Percentiles rank a stretch among this genome's conserved stretches.
Conservation (phyloP, 2,888 invertebrate genomes). For the Phasia obesa region DNA sequence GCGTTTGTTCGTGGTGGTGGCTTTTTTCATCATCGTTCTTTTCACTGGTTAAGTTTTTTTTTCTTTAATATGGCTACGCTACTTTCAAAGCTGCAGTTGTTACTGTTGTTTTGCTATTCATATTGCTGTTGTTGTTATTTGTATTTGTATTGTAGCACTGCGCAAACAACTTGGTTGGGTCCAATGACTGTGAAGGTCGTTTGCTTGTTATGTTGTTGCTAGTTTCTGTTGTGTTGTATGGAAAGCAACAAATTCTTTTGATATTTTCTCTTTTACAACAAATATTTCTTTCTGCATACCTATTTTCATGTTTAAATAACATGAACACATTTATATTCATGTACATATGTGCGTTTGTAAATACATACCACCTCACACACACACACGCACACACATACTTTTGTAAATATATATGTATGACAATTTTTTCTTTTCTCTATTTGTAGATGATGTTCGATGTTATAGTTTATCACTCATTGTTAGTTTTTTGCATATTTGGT, state of each 20-base stretch:
- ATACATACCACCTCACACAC: neutral
- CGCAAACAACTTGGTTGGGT: slow-evolving; percentile 65
- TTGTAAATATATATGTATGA: neutral
- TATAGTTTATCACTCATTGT: slow-evolving; percentile 39
- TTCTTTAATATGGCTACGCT: slow-evolving; percentile 27
- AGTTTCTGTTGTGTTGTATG: slow-evolving; percentile 44
- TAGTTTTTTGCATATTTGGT: neutral
- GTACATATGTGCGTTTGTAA: too few species aligned
- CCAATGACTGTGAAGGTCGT: slow-evolving; percentile 81
- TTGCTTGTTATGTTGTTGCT: slow-evolving; percentile 77
- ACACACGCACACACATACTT: neutral
- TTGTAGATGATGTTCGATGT: slow-evolving; percentile 3
- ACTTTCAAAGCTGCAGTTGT: slow-evolving; percentile 19
- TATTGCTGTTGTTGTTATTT: neutral
- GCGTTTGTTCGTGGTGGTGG: neutral
- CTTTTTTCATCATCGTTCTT: slow-evolving; percentile 23
- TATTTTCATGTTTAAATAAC: too few species aligned
- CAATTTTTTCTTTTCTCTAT: slow-evolving; percentile 2
- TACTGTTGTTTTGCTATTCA: slow-evolving; percentile 6
- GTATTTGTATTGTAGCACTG: neutral
- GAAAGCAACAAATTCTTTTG: slow-evolving; percentile 66
- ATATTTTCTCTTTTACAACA: slow-evolving; percentile 69
- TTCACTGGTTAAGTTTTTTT: slow-evolving; percentile 34
- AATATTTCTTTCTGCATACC: slow-evolving; percentile 34
- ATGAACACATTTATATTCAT: neutral